Conservation (phyloP, 2,797 vertebrate species). For the Nannoperca australis region DNA sequence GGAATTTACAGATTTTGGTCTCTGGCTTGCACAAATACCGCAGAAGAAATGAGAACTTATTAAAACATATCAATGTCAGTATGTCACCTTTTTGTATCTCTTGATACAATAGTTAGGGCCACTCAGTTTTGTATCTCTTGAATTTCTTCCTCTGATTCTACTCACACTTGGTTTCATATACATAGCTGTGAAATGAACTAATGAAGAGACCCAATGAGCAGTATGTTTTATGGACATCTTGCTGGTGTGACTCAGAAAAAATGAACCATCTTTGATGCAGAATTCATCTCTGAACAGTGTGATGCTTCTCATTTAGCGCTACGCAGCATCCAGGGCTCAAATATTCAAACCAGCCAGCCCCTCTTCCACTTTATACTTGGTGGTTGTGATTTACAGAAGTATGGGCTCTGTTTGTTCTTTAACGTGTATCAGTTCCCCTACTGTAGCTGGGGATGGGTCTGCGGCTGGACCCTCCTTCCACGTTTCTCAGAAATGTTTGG, state of each 20-base stretch:
- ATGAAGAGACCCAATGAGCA: constrained; percentile 15
- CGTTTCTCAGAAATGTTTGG: constrained; percentile 68
- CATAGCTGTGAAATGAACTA: background rate
- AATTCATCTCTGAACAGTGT: background rate
- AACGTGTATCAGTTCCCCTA: constrained; percentile 42
- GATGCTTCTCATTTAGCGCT: constrained; percentile 17
- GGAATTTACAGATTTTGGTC: background rate
- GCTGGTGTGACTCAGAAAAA: background rate
- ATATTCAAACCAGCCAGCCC: constrained; percentile 30
- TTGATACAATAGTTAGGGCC: background rate
- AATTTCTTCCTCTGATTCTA: background rate
- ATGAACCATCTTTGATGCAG: background rate
- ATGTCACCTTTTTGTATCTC: background rate
- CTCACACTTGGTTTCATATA: background rate
- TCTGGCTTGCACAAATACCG: background rate
- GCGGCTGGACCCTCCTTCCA: constrained; percentile 53
- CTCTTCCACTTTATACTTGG: constrained; percentile 49
- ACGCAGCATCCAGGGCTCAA: constrained; percentile 11
- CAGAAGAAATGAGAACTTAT: background rate
- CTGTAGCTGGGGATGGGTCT: constrained; percentile 52
- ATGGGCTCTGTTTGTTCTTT: constrained; percentile 49
- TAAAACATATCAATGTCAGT: too few relatives aligned
- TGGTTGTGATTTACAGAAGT: constrained; percentile 60
- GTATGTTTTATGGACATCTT: constrained; percentile 17
- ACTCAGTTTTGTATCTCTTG: background rate